Base-by-base conservation (phyloP, 2,888 invertebrate species). In the Dolichopus griseipennis region DNA sequence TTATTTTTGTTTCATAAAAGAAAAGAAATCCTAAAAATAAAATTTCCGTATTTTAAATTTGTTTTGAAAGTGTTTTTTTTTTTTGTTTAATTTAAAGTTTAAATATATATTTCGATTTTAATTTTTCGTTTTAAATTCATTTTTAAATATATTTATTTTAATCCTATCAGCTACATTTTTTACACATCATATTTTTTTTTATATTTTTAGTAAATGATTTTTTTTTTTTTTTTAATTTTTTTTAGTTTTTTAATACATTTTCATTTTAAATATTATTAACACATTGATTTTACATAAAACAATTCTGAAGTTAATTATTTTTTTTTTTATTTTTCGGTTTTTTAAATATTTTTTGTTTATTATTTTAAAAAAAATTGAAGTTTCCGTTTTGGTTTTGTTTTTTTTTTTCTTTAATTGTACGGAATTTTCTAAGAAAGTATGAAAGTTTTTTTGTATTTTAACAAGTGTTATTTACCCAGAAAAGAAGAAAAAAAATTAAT, bases 21-120 rank as follows among this genome's bases (percentile, higher is more conserved):
- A 27, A 27, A 62, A 52, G 67, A 67, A 61, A 68, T 68, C 67
- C 67, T 66, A 62, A 64, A 70, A 70, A 68, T 68, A 65, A 68
- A 65, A 34, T 64, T 41, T 37, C 9, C 20, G 22, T 22, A 27
- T 64, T 64, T 27, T 64, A 20, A 64, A 64, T 7, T 27, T 64
- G 12, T 15, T 64, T 27, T 21, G 22, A 27, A 10, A 21, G 6
- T 22, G 8, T 20, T 21, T 64, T 64, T 33, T 64, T 33, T 64
- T 64, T 64, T 22, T 64, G 8, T 64, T 68, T 66, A n/a, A 65
- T 68, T 33, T 65, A 15, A 6, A 12, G 34, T 65, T 66, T 33
- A 64, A 62, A 64, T 27, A 33, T 63, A 63, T 22, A 64, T 66
- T 52, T 66, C 61, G 27, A 15, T 66, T 52, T 20, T 3, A 9